phyloP scores from a whole-genome alignment of 1,140 invertebrate genomes.

The Drosophila suzukii region DNA sequence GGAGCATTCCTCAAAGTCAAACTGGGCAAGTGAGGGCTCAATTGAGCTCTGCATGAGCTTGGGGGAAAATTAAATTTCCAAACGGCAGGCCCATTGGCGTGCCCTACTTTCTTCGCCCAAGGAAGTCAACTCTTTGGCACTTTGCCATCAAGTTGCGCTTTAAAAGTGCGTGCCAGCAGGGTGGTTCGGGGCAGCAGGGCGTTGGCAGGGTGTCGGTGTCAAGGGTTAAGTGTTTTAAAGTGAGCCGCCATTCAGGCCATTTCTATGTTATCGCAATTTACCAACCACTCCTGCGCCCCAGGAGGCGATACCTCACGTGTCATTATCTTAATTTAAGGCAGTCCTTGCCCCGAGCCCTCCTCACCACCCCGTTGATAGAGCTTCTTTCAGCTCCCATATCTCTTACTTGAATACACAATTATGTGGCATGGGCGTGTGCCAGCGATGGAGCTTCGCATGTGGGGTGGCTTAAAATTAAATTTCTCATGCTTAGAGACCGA shows the following conservation, averaged over 20 bases:
- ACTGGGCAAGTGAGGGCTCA: neutral
- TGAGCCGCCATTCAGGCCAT: slow-evolving; percentile 61
- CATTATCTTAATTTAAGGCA: slow-evolving; percentile 80
- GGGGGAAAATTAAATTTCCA: slow-evolving; percentile 56
- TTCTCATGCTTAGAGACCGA: slow-evolving; percentile 65
- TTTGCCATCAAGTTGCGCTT: slow-evolving; percentile 70
- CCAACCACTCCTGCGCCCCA: slow-evolving; percentile 55
- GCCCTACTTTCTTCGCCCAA: slow-evolving; percentile 28
- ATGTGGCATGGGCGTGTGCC: slow-evolving; percentile 47
- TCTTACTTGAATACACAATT: slow-evolving; percentile 81
- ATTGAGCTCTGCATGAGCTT: neutral
- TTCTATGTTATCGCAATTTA: slow-evolving; percentile 76
- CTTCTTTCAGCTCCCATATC: slow-evolving; percentile 74
- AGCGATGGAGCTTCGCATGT: slow-evolving; percentile 10
- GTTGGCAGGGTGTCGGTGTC: slow-evolving; percentile 14
- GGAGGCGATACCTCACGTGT: slow-evolving; percentile 65
- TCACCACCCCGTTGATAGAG: slow-evolving; percentile 42
- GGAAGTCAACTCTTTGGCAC: slow-evolving; percentile 62
- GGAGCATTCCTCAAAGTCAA: neutral
- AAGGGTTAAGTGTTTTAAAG: slow-evolving; percentile 76
- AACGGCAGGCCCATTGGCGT: slow-evolving; percentile 49
- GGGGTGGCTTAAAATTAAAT: slow-evolving; percentile 72
- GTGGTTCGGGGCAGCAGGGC: neutral
- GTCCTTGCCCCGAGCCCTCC: slow-evolving; percentile 15
- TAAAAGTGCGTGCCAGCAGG: slow-evolving; percentile 65